Evolutionary conservation across 92 coral and sea anemone genomes (phyloP), one percentile per base, ranked within the genome.

Genomic region (Parazoanthus darwini): DNA sequence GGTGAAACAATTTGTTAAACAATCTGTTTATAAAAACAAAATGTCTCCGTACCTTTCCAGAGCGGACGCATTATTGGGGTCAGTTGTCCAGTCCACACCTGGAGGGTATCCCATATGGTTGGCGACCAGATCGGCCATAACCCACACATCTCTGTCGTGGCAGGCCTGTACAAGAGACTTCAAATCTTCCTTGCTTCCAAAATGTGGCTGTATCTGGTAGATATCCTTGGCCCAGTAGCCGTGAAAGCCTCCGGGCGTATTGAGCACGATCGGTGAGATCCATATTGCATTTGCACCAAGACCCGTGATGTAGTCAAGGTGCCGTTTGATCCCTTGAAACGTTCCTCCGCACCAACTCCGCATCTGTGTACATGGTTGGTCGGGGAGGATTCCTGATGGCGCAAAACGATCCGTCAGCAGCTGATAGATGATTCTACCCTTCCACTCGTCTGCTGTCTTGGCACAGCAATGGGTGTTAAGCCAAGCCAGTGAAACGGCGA

Each of bases 181-280:
- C 58, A 51, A 51, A 13, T 51, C 81, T 67, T 92, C 92, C 81
- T 83, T 85, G 71, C 91, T 91, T 39, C 97, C 95, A 85, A 94
- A 92, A 87, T 89, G 94, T 3, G 94, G 90, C 86, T 94, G 90
- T 44, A 94, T 94, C 85, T 94, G 86, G 83, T 78, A 94, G 80
- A 94, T 91, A 79, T 94, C 74, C 36, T 93, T 93, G 15, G 95
- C 95, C 98, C 98, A 94, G 88, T 94, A 94, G 33, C 98, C 98
- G 73, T 94, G 98, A 72, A 82, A 94, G 54, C 98, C 98, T 43
- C 88, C 86, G 18, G 85, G 92, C 10, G 94, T 93, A 75, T 94
- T 94, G 20, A 83, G 82, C 58, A 93, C 94, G 22, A 94, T 80
- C 8, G 98, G 98, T 1, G 98, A 93, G 71, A 94, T 93, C 98